Evolutionary conservation across 1,140 invertebrate genomes (phyloP).

Genomic region (Oedothorax gibbosus): DNA sequence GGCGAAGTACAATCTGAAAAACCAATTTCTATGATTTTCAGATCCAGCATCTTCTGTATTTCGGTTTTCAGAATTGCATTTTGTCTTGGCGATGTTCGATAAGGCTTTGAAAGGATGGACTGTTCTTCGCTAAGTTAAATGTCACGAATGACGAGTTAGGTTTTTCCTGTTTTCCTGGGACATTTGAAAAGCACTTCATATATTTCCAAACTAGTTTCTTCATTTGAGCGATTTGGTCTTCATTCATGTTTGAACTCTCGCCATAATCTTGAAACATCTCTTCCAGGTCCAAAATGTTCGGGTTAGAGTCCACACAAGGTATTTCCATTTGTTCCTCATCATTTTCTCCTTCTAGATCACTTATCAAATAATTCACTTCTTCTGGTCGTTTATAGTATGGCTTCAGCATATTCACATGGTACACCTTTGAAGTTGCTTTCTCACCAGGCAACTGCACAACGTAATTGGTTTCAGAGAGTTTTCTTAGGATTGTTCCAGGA

Average conservation of each 20-base stretch:
- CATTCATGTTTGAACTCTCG: not conserved
- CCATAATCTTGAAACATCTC: not conserved
- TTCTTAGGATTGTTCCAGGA: not conserved
- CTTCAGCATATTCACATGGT: conserved; percentile 21
- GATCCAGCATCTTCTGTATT: conserved; percentile 22
- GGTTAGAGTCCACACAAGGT: not conserved
- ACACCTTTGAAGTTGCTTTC: not conserved
- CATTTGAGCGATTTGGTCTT: not conserved
- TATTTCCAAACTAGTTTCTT: not conserved
- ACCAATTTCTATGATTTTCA: conserved; percentile 17
- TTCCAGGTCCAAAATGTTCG: not conserved
- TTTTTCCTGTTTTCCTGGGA: not conserved
- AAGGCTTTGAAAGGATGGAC: not conserved
- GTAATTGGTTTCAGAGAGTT: not conserved
- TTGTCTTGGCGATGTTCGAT: conserved; percentile 12
- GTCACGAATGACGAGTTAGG: conserved; percentile 1
- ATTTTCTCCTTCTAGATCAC: not conserved
- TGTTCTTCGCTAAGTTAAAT: not conserved
- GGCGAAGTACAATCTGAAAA: conserved; percentile 28
- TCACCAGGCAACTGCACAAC: not conserved
- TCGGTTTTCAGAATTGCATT: conserved; percentile 15
- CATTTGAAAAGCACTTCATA: not conserved
- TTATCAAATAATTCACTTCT: not conserved
- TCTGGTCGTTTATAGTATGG: not conserved
- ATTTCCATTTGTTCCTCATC: conserved; percentile 8